phyloP scores from a whole-genome alignment of 2,888 invertebrate genomes.

The Hydrotaea cyrtoneurina region DNA sequence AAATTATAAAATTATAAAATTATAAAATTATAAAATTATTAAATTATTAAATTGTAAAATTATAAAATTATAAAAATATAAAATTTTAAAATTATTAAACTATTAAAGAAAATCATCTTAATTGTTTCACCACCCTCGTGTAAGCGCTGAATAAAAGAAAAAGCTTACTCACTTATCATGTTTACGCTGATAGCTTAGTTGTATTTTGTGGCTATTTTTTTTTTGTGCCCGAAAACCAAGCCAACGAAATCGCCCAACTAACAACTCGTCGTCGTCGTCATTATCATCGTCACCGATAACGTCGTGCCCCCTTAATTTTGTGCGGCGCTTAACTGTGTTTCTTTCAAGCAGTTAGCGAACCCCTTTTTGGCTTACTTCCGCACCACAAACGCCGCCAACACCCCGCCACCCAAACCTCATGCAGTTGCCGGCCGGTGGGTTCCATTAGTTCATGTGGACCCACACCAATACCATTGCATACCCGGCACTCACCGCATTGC shows the following conservation, averaged over 20 bases:
- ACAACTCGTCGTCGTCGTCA: background rate
- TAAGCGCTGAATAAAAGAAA: background rate
- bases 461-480: background rate
- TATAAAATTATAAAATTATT: no score
- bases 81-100: no score
- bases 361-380: slow-evolving; percentile 47
- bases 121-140: background rate
- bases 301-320: slow-evolving; percentile 29
- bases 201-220: slow-evolving; percentile 1
- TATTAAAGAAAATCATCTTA: no score
- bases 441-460: background rate
- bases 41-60: no score
- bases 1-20: no score
- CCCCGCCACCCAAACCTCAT: slow-evolving; percentile 14
- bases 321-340: slow-evolving; percentile 35
- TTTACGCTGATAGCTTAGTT: slow-evolving; percentile 32
- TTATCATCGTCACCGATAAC: slow-evolving; percentile 28
- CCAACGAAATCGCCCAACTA: slow-evolving; percentile 1
- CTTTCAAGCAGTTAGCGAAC: slow-evolving; percentile 52
- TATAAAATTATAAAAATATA: no score
- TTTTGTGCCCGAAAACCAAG: slow-evolving; percentile 15
- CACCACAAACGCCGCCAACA: slow-evolving; percentile 26
- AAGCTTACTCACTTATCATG: slow-evolving; percentile 58
- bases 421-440: background rate
- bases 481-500: background rate